A percentile compares a stretch with the other conserved stretches of the same genome.
phyloP scores from a whole-genome alignment of 2,888 invertebrate species.

The Notodonta dromedarius region DNA sequence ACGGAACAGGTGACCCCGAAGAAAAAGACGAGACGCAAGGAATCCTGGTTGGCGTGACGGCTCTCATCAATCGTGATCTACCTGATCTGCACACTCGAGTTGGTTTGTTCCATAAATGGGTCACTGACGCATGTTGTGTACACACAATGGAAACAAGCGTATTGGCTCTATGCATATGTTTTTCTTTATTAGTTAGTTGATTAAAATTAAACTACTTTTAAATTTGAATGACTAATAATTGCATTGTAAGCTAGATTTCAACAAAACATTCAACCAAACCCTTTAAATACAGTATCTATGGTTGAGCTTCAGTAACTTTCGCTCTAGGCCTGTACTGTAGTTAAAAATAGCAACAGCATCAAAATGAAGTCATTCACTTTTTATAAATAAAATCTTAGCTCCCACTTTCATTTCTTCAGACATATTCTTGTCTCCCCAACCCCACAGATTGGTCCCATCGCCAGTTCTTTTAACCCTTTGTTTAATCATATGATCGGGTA shows the following conservation, averaged over 20 bases:
- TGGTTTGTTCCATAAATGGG: constrained; percentile 48
- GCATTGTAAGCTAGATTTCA: too few relatives aligned
- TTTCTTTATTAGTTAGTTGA: neutral
- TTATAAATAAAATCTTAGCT: neutral
- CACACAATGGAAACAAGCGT: neutral
- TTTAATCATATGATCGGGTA: constrained; percentile 40
- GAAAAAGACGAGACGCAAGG: constrained; percentile 50
- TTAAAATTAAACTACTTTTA: neutral
- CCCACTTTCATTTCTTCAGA: constrained; percentile 17
- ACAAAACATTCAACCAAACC: too few relatives aligned
- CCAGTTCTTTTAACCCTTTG: constrained; percentile 48
- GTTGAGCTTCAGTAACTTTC: too few relatives aligned
- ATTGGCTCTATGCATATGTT: neutral
- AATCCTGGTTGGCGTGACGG: constrained; percentile 59
- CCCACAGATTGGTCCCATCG: constrained; percentile 52
- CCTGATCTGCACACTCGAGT: constrained; percentile 56
- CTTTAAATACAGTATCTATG: too few relatives aligned
- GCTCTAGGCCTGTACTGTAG: too few relatives aligned
- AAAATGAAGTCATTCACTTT: neutral
- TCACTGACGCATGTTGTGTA: constrained; percentile 33
- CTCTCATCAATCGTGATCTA: constrained; percentile 48
- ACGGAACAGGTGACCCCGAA: constrained; percentile 58
- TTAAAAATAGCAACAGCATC: too few relatives aligned
- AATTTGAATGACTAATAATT: neutral
- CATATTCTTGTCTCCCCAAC: constrained; percentile 29